phyloP scores from a whole-genome alignment of 2,888 invertebrate genomes.

The Biston betularia region DNA sequence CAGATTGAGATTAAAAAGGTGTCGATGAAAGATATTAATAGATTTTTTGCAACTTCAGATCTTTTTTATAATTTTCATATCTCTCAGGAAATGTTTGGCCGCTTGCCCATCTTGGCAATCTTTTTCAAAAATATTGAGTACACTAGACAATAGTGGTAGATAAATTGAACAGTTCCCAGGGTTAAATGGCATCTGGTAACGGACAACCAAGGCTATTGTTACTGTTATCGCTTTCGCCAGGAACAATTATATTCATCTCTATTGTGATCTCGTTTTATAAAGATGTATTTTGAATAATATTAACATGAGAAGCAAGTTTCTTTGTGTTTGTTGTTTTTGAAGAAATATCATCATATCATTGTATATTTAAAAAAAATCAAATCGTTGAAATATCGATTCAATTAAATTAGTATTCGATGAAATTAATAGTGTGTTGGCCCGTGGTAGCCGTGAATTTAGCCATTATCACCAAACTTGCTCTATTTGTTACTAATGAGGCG shows the following conservation, averaged over 20 bases:
- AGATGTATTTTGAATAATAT: slow-evolving; percentile 31
- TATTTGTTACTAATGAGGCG: too few species aligned
- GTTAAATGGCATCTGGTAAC: slow-evolving; percentile 44
- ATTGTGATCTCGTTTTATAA: slow-evolving; percentile 38
- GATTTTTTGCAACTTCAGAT: background rate
- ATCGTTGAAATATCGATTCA: too few species aligned
- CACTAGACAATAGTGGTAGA: slow-evolving; percentile 42
- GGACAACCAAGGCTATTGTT: slow-evolving; percentile 42
- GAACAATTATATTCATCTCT: slow-evolving; percentile 44
- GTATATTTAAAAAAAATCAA: too few species aligned
- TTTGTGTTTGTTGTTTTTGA: background rate
- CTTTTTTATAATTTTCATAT: slow-evolving; percentile 5
- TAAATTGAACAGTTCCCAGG: slow-evolving; percentile 45
- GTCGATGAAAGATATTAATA: background rate
- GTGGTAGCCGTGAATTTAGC: too few species aligned
- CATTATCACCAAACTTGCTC: too few species aligned
- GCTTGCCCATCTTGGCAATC: slow-evolving; percentile 20
- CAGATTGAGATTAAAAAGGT: too few species aligned
- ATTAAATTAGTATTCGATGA: too few species aligned
- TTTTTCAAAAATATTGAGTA: slow-evolving; percentile 33
- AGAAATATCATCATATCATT: background rate
- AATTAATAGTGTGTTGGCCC: too few species aligned
- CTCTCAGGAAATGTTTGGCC: slow-evolving; percentile 11
- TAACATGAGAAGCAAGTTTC: background rate
- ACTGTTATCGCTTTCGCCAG: slow-evolving; percentile 41